These are phyloP conservation scores for Sisyra terminalis DNA, from an alignment of 2,888 invertebrate species.

Conservation along the genomic window DNA sequence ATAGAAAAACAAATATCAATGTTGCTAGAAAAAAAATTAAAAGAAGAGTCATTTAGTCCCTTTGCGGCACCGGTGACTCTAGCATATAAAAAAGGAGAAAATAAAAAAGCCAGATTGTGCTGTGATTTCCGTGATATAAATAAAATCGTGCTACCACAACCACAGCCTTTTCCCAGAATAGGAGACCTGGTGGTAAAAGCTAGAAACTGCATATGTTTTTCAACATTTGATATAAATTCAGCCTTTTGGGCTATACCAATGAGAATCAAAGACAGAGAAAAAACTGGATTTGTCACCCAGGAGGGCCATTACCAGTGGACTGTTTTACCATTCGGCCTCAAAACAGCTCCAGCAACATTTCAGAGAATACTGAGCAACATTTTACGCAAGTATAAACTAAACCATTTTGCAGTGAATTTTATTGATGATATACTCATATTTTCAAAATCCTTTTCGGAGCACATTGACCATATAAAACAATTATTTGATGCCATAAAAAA, in stretches of 20 bases:
- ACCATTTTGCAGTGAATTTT: constrained; percentile 12
- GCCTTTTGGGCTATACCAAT: too few species aligned
- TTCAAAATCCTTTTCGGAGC: constrained; percentile 13
- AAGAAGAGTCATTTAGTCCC: neutral
- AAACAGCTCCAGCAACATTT: too few species aligned
- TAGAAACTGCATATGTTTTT: too few species aligned
- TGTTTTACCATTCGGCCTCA: too few species aligned
- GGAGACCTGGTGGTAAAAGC: too few species aligned
- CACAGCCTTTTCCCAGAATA: neutral
- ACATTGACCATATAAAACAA: constrained; percentile 11
- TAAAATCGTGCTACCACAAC: neutral
- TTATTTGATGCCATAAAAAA: constrained; percentile 8
- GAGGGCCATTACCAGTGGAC: too few species aligned
- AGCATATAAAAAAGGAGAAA: neutral
- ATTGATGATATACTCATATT: constrained; percentile 15
- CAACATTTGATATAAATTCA: too few species aligned
- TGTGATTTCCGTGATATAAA: neutral
- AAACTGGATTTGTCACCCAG: too few species aligned
- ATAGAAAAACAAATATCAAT: neutral
- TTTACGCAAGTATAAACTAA: constrained; percentile 11
- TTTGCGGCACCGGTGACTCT: neutral
- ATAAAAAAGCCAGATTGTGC: neutral
- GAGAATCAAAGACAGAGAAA: too few species aligned
- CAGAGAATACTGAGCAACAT: too few species aligned
- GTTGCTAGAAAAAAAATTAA: neutral